Percentiles rank a stretch among this genome's conserved stretches.
phyloP scores from a whole-genome alignment of 1,140 invertebrate species.

The Lepidostoma basale region DNA sequence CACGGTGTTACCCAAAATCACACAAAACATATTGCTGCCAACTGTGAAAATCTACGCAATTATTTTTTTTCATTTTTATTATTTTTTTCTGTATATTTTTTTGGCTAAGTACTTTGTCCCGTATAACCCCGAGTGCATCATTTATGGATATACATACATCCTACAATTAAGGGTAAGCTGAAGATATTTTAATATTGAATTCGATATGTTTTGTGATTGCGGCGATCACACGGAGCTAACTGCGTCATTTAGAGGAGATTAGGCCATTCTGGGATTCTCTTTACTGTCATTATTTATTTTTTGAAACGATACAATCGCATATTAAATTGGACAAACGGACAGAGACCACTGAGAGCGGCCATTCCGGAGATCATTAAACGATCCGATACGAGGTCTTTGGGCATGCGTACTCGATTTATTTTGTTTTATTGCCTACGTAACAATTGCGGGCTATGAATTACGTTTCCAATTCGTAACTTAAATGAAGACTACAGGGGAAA shows the following conservation, averaged over 20 bases:
- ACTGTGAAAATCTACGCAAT: too few relatives aligned
- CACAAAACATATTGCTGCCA: too few relatives aligned
- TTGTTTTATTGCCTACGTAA: too few relatives aligned
- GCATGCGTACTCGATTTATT: too few relatives aligned
- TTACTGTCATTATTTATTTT: constrained; percentile 1
- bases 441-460: too few relatives aligned
- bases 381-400: too few relatives aligned
- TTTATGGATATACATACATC: not conserved
- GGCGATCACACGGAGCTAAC: not conserved
- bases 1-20: too few relatives aligned
- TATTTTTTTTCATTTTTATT: not conserved
- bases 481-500: too few relatives aligned
- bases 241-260: not conserved
- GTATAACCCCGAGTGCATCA: not conserved
- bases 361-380: too few relatives aligned
- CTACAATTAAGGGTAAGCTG: not conserved
- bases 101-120: not conserved
- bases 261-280: not conserved
- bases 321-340: not conserved
- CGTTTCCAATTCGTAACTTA: too few relatives aligned
- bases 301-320: not conserved
- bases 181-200: not conserved
- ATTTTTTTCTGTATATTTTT: not conserved
- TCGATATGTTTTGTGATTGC: constrained; percentile 5
- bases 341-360: not conserved